Base-by-base conservation (phyloP, 2,888 invertebrate species). In the Erynnis tages region DNA sequence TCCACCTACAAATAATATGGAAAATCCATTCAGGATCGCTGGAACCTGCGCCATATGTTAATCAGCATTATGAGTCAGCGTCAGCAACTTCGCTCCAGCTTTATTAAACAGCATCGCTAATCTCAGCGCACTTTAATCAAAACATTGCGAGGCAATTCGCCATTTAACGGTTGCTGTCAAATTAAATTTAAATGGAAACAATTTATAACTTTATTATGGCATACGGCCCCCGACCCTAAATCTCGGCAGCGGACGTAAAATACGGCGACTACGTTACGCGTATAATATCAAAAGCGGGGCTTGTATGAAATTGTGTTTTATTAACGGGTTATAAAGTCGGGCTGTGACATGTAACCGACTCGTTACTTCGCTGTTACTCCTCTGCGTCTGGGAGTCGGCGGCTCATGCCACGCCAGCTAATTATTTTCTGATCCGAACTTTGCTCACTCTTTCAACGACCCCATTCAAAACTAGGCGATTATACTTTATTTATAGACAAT, bases 171-270 rank as follows among this genome's bases (percentile, higher is more conserved):
- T 73, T 68, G 74, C 79, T 82, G 86, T 83, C 87, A 87, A 86
- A 87, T 87, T 87, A 84, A 87, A 84, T 86, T 87, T 82, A 81
- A 87, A 85, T 82, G 80, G 80, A 76, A 82, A 83, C 86, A 86
- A 87, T 86, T 85, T 82, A 86, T 86, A 71, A 81, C 82, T 82
- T 84, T 86, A 85, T 85, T 85, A 84, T 79, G 64, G 81, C 77
- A 80, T 71, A 78, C 80, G 78, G 77, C 78, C 79, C 74, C 75
- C 67, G 76, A 76, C 71, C 70, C 76, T 79, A 78, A 83, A 84
- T 81, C 79, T 79, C 76, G 76, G 69, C 75, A 69, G 80, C 69
- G 72, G 72, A 77, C 83, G 79, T 86, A 85, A 86, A 86, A 87
- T 81, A 85, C 79, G 76, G 82, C 76, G 72, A 79, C 69, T 74